These are phyloP conservation scores for Caenorhabditis virilis DNA, from an alignment of 2,888 invertebrate genomes.

Conservation along the genomic window DNA sequence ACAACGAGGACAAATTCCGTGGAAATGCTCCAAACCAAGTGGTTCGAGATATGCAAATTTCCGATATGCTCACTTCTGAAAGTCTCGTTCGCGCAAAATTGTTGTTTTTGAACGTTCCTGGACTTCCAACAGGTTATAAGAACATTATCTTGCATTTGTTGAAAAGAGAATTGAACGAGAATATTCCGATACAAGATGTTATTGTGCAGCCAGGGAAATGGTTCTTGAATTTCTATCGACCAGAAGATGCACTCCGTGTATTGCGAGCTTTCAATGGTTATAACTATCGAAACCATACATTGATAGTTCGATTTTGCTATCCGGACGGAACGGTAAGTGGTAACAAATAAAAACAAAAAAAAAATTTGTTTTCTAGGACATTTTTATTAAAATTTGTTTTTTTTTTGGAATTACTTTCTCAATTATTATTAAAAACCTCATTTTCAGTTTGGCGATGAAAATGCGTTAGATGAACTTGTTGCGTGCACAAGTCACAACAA, in stretches of 20 bases:
- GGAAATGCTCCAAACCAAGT: not conserved
- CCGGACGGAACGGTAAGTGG: constrained; percentile 38
- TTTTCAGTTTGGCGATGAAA: constrained; percentile 32
- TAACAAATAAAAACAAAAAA: no score
- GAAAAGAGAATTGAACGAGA: constrained; percentile 20
- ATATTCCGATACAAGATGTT: constrained; percentile 31
- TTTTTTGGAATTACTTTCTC: no score
- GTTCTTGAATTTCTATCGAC: constrained; percentile 35
- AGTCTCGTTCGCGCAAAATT: constrained; percentile 32
- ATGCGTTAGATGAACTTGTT: constrained; percentile 24
- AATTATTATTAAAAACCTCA: no score
- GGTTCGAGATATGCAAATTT: constrained; percentile 27
- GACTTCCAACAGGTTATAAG: constrained; percentile 29
- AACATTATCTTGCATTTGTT: constrained; percentile 28
- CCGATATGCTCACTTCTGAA: constrained; percentile 34
- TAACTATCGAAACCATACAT: constrained; percentile 19
- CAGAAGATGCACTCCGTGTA: constrained; percentile 37
- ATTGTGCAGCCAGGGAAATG: constrained; percentile 29
- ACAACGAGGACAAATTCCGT: constrained; percentile 15
- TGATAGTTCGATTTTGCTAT: constrained; percentile 33
- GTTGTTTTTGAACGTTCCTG: constrained; percentile 36
- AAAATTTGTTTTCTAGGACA: no score
- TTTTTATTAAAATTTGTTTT: no score
- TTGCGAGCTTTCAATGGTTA: constrained; percentile 29
- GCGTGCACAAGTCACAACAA: constrained; percentile 16